phyloP scores from a whole-genome alignment of 2,888 invertebrate genomes.

The Leucophenga montana region DNA sequence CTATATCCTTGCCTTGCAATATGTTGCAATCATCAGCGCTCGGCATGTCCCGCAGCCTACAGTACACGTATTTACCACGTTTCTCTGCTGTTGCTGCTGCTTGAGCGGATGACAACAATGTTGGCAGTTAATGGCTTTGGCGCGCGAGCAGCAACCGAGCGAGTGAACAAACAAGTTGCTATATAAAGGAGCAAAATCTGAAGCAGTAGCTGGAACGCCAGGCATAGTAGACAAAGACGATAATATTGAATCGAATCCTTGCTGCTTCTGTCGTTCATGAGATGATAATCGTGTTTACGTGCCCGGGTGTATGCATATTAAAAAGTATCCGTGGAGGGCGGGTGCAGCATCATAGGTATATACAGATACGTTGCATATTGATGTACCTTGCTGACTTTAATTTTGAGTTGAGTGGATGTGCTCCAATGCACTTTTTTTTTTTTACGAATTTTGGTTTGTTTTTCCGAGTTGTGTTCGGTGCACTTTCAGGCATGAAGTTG shows the following conservation, averaged over 20 bases:
- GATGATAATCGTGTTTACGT: constrained; percentile 67
- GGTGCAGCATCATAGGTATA: too few species aligned
- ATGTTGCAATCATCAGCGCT: neutral
- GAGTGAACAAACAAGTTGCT: neutral
- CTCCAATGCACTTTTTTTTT: neutral
- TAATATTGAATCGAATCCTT: neutral
- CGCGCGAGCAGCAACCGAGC: neutral
- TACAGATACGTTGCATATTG: neutral
- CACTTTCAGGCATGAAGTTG: constrained; percentile 24
- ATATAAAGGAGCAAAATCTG: neutral
- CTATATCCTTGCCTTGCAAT: too few species aligned
- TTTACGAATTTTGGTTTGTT: neutral
- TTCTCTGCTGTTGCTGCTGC: neutral
- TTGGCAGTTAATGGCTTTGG: constrained; percentile 19
- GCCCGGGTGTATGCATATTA: constrained; percentile 42
- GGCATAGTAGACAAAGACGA: neutral
- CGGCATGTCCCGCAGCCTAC: neutral
- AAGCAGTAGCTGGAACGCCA: neutral
- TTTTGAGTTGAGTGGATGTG: neutral
- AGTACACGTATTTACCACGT: neutral
- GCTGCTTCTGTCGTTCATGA: constrained; percentile 53
- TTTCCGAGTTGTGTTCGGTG: neutral
- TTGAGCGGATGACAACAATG: constrained; percentile 13
- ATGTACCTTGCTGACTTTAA: neutral
- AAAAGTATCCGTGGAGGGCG: neutral